Evolutionary conservation across 2,113 vertebrate genomes (phyloP).

Genomic region (Phocoena sinus): DNA sequence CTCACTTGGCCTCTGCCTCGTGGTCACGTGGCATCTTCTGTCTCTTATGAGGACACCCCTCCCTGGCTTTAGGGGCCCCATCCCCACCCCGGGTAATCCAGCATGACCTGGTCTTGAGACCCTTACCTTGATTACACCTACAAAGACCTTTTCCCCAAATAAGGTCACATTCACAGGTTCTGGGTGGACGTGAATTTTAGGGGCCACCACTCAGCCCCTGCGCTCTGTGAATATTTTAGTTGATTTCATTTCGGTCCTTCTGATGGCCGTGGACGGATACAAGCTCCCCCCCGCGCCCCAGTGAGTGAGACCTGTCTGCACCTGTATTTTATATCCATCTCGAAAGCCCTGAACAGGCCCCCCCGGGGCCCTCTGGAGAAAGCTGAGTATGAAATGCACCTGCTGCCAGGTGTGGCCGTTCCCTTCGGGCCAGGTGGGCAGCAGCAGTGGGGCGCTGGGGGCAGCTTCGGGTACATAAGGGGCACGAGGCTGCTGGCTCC

Average conservation of each 20-base stretch:
- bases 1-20: rapidly evolving
- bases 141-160: not conserved
- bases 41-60: not conserved
- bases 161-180: not conserved
- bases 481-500: rapidly evolving
- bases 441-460: rapidly evolving
- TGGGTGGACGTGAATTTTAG: too few relatives aligned
- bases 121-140: not conserved
- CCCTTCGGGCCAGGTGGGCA: not conserved
- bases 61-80: not conserved
- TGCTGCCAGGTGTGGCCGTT: rapidly evolving
- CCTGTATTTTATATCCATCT: too few relatives aligned
- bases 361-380: not conserved
- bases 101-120: rapidly evolving
- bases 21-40: rapidly evolving
- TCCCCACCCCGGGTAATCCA: not conserved
- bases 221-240: not conserved
- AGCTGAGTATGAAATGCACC: rapidly evolving
- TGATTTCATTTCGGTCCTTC: not conserved
- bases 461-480: rapidly evolving
- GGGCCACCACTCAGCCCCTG: not conserved
- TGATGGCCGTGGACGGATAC: rapidly evolving
- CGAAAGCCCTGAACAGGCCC: not conserved
- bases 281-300: rapidly evolving
- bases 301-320: not conserved